Evolutionary conservation across 1,140 invertebrate genomes (phyloP), one percentile per base, ranked within the genome.

Genomic region (Temnothorax nylanderi): DNA sequence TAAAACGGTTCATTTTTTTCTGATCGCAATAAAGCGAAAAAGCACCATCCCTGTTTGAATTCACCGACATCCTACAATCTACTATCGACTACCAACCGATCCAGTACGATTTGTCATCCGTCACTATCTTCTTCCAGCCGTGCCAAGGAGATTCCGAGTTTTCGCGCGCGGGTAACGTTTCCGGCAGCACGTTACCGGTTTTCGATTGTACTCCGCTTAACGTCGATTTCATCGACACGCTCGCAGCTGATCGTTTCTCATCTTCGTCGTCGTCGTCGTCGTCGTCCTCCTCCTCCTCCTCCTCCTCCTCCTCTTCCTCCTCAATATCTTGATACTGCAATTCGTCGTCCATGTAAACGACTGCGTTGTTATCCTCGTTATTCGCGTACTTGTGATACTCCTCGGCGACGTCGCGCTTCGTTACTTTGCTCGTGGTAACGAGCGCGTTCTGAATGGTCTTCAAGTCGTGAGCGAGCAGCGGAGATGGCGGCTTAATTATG

Each of bases 341-440:
- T 44, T 94, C 90, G 13, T 95, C 92, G 60, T 95, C 93, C 94
- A 95, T 94, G 18, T 95, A 95, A 6, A 91, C 92, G 16, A 95
- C 94, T 3, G 92, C 18, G 37, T 93, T 91, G 41, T 91, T 95
- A 44, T 94, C 94, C 44, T 95, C 95, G 18, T 90, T 93, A 56
- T 89, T 93, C 6, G 94, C 92, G 13, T 95, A 95, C 71, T 94
- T 94, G 65, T 94, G 92, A 44, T 94, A 95, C 13, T 93, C 93
- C 60, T 94, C 93, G 18, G 94, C 87, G 18, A 94, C 93, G 34
- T 93, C 91, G 21, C 92, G 92, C n/a, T 74, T 91, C 1, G 76
- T 18, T 0, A 90, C 77, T 75, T 87, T 77, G 6, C 75, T 85
- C 13, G 13, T 78, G 0, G 47, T 72, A 1, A 58, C 56, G 11